Evolutionary conservation across 2,888 invertebrate species (phyloP).

Genomic region (Euzetes globulus): DNA sequence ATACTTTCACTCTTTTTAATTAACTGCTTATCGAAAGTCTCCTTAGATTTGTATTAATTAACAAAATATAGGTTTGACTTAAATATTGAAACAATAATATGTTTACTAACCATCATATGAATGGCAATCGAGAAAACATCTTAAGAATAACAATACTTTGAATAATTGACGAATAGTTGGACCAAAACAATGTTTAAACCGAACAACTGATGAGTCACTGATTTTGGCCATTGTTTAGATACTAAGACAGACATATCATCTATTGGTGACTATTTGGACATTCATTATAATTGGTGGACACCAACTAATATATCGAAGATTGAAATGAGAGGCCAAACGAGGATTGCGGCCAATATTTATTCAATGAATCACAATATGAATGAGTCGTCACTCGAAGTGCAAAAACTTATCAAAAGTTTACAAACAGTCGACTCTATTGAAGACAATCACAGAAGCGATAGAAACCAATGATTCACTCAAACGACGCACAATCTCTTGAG

Average conservation of each 20-base stretch:
- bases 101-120: conserved; percentile 5
- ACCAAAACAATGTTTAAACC: not conserved
- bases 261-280: not conserved
- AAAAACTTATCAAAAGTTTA: conserved; percentile 3
- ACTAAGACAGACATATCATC: not conserved
- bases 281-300: not conserved
- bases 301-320: not conserved
- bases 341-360: too few relatives aligned
- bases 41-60: too few relatives aligned
- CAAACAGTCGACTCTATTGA: not conserved
- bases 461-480: not conserved
- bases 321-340: not conserved
- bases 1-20: too few relatives aligned
- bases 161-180: not conserved
- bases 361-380: too few relatives aligned
- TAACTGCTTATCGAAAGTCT: too few relatives aligned
- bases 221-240: not conserved
- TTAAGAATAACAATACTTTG: not conserved
- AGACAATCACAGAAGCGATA: not conserved
- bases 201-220: not conserved
- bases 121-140: not conserved
- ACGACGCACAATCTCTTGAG: conserved; percentile 15
- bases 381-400: too few relatives aligned
- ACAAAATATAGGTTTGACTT: too few relatives aligned
- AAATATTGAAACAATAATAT: not conserved